Base-by-base conservation (phyloP, 1,140 invertebrate genomes). In the Neotoxoptera formosana region DNA sequence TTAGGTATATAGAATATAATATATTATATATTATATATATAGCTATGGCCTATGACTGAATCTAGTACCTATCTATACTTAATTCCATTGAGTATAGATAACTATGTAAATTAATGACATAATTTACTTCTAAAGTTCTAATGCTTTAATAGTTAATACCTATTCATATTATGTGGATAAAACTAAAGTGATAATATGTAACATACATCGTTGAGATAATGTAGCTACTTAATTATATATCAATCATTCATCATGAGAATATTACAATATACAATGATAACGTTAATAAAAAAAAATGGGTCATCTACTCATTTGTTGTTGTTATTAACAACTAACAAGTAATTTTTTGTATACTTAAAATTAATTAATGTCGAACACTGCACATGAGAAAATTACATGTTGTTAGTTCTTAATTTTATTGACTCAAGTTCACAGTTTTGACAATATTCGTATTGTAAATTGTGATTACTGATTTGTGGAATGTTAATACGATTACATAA, bases 291-390 rank as follows among this genome's bases (percentile, higher is more conserved):
- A 67, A 67, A 67, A n/a, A 14, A 67, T 41, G 60, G 30, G 60
- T n/a, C 60, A 76, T n/a, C n/a, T 76, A 3, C n/a, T 30, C 17
- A 76, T 41, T 41, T 76, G 60, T 76, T 30, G n/a, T 76, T n/a
- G 14, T 34, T 76, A 76, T 76, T 76, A 76, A 76, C 30, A 0
- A 76, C n/a, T 76, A 76, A 76, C 30, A 0, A 76, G n/a, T 17
- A n/a, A 76, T 76, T n/a, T 76, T n/a, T 76, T 76, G 30, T n/a
- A 76, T 30, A 76, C 60, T 76, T 76, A 76, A 76, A 76, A 76
- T 76, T n/a, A 76, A 76, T 76, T 76, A 67, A 67, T 76, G 0
- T 76, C 60, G 7, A n/a, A 14, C 60, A n/a, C 14, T 76, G 30
- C 0, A n/a, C 6, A 76, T 53, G 51, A 0, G 21, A 14, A 53